Conservation (phyloP, 2,797 vertebrate species). For the Gila robusta region DNA sequence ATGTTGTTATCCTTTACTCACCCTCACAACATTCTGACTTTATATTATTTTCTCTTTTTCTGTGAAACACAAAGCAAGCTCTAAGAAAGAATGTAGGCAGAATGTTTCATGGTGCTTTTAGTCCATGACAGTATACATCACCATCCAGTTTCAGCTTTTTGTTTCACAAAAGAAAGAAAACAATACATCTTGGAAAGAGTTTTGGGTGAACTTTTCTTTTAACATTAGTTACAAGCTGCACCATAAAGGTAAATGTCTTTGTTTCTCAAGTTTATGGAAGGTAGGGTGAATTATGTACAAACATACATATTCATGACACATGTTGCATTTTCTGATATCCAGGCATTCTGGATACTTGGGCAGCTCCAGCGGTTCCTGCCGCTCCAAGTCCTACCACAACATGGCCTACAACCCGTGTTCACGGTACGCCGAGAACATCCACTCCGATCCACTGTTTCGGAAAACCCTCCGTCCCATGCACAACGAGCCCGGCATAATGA, state of each 20-base stretch:
- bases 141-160: not conserved
- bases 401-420: constrained; percentile 71
- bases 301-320: not conserved
- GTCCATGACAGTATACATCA: constrained; percentile 5
- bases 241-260: not conserved
- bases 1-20: not conserved
- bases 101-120: not conserved
- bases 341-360: constrained; percentile 78
- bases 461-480: constrained; percentile 77
- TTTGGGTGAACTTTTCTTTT: constrained; percentile 30
- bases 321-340: constrained; percentile 23
- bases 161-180: not conserved
- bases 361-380: constrained; percentile 76
- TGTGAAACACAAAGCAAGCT: not conserved
- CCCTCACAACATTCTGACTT: not conserved
- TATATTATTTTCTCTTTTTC: not conserved
- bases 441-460: constrained; percentile 86
- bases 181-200: not conserved
- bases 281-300: not conserved
- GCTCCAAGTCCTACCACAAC: constrained; percentile 79
- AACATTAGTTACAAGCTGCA: not conserved
- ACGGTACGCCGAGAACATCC: constrained; percentile 73
- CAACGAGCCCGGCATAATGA: constrained; percentile 66
- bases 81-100: not conserved
- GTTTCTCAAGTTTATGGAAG: not conserved